phyloP scores from a whole-genome alignment of 2,113 vertebrate species.

The Etia nguti region DNA sequence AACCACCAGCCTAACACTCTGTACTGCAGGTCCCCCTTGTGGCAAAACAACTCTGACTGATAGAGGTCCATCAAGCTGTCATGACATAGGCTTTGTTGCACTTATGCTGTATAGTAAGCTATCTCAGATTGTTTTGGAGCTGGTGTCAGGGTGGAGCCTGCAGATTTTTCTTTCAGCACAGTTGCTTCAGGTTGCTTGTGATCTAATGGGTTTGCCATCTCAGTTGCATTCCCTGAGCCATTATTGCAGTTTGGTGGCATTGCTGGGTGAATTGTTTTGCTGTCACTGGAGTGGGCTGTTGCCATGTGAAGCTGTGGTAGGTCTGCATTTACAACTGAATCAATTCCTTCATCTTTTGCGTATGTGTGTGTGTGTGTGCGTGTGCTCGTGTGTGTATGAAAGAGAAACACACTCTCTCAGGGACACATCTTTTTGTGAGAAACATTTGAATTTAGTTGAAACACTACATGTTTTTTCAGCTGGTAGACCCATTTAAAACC shows the following conservation, averaged over 20 bases:
- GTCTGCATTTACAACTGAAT: background rate
- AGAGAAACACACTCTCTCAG: background rate
- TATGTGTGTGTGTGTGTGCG: too few species aligned
- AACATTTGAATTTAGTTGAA: background rate
- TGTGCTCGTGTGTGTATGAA: too few species aligned
- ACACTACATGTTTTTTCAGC: rapidly evolving
- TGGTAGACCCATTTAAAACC: background rate
- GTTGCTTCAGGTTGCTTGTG: background rate
- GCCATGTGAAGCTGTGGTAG: background rate
- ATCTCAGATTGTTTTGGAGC: background rate
- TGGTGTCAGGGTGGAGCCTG: background rate
- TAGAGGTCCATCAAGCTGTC: background rate
- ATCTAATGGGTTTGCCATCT: background rate
- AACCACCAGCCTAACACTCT: background rate
- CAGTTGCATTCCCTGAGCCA: background rate
- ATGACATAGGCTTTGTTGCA: background rate
- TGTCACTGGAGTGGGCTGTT: background rate
- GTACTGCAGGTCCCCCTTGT: background rate
- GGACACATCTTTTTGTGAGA: background rate
- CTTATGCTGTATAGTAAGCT: background rate
- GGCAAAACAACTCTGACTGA: background rate
- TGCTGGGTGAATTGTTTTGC: background rate
- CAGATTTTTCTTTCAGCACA: background rate
- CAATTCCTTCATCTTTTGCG: background rate
- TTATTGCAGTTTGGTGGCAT: background rate